phyloP scores from a whole-genome alignment of 2,113 vertebrate genomes.

The Ptyas mucosa region DNA sequence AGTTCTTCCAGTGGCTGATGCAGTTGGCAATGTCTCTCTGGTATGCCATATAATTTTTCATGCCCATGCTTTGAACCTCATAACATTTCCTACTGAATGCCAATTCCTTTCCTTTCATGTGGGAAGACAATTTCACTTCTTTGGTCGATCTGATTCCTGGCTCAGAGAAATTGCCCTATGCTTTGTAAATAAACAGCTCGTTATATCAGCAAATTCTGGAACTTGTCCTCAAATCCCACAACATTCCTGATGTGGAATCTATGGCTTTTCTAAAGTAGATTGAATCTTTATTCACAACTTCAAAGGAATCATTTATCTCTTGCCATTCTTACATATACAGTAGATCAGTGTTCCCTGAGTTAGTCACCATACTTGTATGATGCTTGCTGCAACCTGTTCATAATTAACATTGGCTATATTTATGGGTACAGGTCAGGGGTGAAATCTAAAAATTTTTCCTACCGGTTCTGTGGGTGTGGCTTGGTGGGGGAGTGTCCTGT shows the following conservation, averaged over 20 bases:
- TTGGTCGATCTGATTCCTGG: conserved; percentile 23
- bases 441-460: too few species aligned
- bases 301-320: background rate
- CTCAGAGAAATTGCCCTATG: background rate
- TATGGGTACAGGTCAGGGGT: background rate
- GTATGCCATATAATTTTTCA: conserved; percentile 5
- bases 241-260: background rate
- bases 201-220: background rate
- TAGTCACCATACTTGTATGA: background rate
- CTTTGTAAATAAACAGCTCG: conserved; percentile 9
- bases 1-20: conserved; percentile 27
- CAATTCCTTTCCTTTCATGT: background rate
- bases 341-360: background rate
- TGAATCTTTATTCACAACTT: background rate
- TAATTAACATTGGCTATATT: background rate
- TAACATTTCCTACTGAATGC: conserved; percentile 9
- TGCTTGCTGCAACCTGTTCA: background rate
- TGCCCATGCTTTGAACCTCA: conserved; percentile 21
- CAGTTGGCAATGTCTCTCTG: conserved; percentile 4
- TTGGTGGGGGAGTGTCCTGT: too few species aligned
- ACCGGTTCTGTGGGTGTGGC: too few species aligned
- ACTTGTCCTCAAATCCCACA: background rate
- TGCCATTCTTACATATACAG: background rate
- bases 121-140: conserved; percentile 13
- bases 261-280: background rate